A percentile compares a stretch with the other conserved stretches of the same genome.
phyloP scores from a whole-genome alignment of 2,888 invertebrate genomes.

The Diarsia mendica region DNA sequence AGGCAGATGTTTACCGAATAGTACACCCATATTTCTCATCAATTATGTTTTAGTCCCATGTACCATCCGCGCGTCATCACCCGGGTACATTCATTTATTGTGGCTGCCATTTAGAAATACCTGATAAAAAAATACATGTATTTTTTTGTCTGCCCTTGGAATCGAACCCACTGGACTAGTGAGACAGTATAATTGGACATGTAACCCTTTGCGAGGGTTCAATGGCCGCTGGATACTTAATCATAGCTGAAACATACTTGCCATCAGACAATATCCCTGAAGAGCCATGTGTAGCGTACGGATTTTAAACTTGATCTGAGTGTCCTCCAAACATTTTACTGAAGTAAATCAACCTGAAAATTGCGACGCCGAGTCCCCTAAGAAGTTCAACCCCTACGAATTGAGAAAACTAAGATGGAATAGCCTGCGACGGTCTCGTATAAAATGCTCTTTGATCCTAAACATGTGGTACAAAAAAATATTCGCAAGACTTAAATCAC shows the following conservation, averaged over 20 bases:
- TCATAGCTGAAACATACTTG: neutral
- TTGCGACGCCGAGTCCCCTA: neutral
- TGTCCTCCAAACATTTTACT: neutral
- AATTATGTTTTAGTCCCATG: neutral
- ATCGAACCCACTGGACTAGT: neutral
- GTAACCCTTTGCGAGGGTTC: neutral
- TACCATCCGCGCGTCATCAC: neutral
- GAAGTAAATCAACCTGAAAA: neutral
- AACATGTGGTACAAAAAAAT: slow-evolving; percentile 5
- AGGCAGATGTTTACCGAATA: neutral
- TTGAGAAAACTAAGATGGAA: neutral
- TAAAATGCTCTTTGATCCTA: neutral
- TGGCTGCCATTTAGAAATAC: neutral
- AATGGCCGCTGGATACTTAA: neutral
- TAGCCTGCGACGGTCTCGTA: neutral
- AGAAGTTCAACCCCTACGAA: neutral
- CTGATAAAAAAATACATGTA: neutral
- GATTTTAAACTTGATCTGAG: too few relatives aligned
- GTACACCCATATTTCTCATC: neutral
- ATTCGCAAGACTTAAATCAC: slow-evolving; percentile 19
- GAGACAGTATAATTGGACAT: neutral
- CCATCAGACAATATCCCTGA: neutral
- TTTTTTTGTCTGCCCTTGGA: neutral
- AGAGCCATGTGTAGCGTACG: too few relatives aligned
- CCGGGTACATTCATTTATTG: neutral